Conservation (phyloP, 2,797 vertebrate species). For the Sebastes wilsoni region DNA sequence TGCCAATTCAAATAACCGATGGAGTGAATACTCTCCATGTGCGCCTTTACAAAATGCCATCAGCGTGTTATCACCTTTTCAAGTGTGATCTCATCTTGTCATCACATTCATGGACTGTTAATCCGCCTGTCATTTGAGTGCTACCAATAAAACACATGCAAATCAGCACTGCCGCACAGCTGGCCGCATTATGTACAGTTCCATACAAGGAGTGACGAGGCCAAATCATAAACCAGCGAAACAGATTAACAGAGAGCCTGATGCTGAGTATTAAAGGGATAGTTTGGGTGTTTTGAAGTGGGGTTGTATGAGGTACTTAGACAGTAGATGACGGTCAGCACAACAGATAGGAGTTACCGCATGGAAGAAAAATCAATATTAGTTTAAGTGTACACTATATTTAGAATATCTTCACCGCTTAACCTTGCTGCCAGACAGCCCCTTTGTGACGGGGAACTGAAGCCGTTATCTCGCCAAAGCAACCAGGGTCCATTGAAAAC, state of each 20-base stretch:
- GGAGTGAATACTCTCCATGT: neutral
- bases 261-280: neutral
- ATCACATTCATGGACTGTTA: conserved; percentile 31
- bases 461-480: too few relatives aligned
- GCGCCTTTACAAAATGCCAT: neutral
- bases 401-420: too few relatives aligned
- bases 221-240: conserved; percentile 25
- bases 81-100: conserved; percentile 35
- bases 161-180: conserved; percentile 38
- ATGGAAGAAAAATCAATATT: too few relatives aligned
- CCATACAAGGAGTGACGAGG: conserved; percentile 20
- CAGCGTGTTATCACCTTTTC: conserved; percentile 24
- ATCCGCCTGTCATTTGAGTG: conserved; percentile 40
- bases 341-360: too few relatives aligned
- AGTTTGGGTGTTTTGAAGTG: too few relatives aligned
- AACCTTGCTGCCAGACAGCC: too few relatives aligned
- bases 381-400: too few relatives aligned
- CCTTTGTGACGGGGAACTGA: too few relatives aligned
- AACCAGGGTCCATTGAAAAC: too few relatives aligned
- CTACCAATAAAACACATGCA: conserved; percentile 43
- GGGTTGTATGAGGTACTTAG: too few relatives aligned
- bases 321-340: too few relatives aligned
- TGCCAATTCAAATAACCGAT: conserved; percentile 14
- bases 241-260: neutral
- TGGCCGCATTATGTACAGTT: conserved; percentile 9